These are phyloP conservation scores for Balearica regulorum DNA, from an alignment of 2,797 vertebrate genomes.

Conservation along the genomic window DNA sequence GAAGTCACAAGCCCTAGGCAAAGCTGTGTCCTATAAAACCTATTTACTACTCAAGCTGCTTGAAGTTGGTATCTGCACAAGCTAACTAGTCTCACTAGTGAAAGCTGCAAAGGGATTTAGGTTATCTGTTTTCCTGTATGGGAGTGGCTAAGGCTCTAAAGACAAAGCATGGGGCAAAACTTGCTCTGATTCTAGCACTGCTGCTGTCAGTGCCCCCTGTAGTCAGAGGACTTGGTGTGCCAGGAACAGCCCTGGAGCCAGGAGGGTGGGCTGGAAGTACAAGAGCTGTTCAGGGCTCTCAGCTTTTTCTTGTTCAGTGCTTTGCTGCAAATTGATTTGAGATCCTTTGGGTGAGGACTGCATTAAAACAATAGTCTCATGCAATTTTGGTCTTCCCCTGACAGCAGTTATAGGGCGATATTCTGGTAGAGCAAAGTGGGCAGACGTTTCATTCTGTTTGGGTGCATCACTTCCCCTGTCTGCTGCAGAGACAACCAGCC, in stretches of 20 bases:
- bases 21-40: slow-evolving; percentile 7
- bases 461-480: neutral
- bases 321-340: neutral
- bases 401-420: neutral
- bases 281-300: neutral
- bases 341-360: neutral
- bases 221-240: neutral
- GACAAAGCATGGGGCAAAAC: neutral
- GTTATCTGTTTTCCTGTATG: neutral
- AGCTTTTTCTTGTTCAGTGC: neutral
- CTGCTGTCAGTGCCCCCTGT: neutral
- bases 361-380: neutral
- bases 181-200: neutral
- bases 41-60: neutral
- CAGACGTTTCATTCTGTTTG: neutral
- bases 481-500: neutral
- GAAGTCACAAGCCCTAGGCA: slow-evolving; percentile 14
- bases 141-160: neutral
- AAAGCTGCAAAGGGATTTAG: neutral
- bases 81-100: neutral
- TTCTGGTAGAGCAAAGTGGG: neutral
- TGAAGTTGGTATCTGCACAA: neutral
- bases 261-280: neutral
- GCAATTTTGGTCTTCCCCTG: neutral
- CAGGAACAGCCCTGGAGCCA: neutral